Base-by-base conservation (phyloP, 2,888 invertebrate genomes). In the Malacosoma neustria region DNA sequence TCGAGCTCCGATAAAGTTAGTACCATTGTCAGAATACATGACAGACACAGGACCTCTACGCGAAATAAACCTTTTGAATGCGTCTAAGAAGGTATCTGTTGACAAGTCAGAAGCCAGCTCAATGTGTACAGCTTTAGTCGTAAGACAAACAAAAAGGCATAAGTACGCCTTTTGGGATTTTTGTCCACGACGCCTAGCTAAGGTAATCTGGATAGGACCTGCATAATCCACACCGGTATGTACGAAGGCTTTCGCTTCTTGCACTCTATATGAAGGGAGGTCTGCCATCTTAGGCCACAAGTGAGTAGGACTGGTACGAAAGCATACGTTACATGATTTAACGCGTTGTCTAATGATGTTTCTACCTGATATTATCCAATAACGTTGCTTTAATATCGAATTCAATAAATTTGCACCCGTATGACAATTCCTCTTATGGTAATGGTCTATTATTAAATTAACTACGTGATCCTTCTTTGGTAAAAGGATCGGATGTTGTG, bases 121-220 rank as follows among this genome's bases (percentile, higher is more conserved):
- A 3, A 41, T 11, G 12, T 41, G 41, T 1, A 38, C 32, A 5
- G 34, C 38, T 11, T 41, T 38, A 1, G 38, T 38, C 4, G 32
- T 32, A 32, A 38, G 36, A 30, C 40, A 40, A 5, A 40, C 22
- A 15, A 37, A 29, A 3, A 35, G 29, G 6, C 15, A 15, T 6
- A 15, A 29, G 14, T 36, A 22, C 4, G 11, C 35, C 11, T 35
- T 35, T 4, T 30, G n/a, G 9, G 14, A 5, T 7, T 34, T 11
- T 32, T 12, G 7, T 29, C 14, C 15, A 5, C 34, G 13, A 5
- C 38, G 22, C 1, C 38, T 31, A 3, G 36, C 6, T 2, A 13
- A 4, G 14, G 49, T 49, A 1, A 48, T 32, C 4, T 15, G 9
- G 7, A 51, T 37, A 0, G 48, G 46, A 1, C 49, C 51, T 29